These are phyloP conservation scores for Abrostola tripartita DNA, from an alignment of 2,888 invertebrate species.

Conservation along the genomic window DNA sequence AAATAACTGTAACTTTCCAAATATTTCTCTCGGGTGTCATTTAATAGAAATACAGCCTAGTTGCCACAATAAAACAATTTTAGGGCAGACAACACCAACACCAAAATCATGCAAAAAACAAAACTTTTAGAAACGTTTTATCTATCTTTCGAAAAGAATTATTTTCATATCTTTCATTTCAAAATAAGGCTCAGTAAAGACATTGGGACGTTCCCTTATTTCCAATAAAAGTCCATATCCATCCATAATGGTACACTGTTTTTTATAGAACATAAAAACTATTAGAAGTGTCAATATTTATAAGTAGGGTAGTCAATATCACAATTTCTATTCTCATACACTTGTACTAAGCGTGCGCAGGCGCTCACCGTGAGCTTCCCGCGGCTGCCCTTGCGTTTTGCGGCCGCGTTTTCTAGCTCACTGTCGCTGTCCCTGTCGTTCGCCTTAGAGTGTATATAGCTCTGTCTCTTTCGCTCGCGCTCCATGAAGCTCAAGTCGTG, in stretches of 20 bases:
- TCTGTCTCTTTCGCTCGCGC: slow-evolving; percentile 85
- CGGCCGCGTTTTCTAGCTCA: slow-evolving; percentile 90
- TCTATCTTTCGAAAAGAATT: neutral
- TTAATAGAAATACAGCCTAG: neutral
- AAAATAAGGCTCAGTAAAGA: too few species aligned
- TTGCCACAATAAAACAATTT: neutral
- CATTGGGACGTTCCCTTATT: too few species aligned
- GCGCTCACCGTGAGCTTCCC: slow-evolving; percentile 92
- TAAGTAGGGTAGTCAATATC: neutral
- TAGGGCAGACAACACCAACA: slow-evolving; percentile 1
- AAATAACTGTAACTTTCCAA: too few species aligned
- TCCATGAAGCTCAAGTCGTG: slow-evolving; percentile 86
- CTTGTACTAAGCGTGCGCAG: slow-evolving; percentile 67
- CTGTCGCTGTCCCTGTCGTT: slow-evolving; percentile 94
- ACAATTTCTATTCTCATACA: slow-evolving; percentile 70
- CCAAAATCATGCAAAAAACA: slow-evolving; percentile 2
- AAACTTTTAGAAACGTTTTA: neutral
- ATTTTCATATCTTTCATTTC: too few species aligned
- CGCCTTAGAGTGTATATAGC: slow-evolving; percentile 86
- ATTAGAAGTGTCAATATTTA: too few species aligned
- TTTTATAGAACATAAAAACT: too few species aligned
- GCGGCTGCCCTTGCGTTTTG: slow-evolving; percentile 89
- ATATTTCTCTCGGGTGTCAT: neutral
- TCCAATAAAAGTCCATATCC: too few species aligned
- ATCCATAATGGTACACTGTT: too few species aligned